A percentile compares a stretch with the other conserved stretches of the same genome.
Evolutionary conservation across 2,113 vertebrate species (phyloP).

Genomic region (Paraplagusia blochii): DNA sequence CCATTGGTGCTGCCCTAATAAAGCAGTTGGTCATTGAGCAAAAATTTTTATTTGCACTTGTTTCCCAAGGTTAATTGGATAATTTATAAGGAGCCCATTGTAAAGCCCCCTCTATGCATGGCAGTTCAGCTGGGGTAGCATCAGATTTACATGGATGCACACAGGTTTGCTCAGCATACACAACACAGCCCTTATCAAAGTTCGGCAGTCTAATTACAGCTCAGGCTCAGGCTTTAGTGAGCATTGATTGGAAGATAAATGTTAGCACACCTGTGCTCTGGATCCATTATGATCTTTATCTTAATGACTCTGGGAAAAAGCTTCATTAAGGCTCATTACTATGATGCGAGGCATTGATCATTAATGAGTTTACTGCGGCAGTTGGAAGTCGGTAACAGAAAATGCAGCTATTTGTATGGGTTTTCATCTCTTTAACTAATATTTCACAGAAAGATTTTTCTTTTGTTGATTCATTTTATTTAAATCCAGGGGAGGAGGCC

Average conservation of each 20-base stretch:
- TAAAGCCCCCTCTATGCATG: conserved; percentile 25
- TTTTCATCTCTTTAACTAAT: no score
- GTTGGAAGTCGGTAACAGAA: conserved; percentile 42
- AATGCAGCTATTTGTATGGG: neutral
- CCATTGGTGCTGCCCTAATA: conserved; percentile 37
- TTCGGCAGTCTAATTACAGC: conserved; percentile 68
- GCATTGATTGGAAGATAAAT: conserved; percentile 73
- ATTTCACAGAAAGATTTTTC: no score
- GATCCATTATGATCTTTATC: conserved; percentile 69
- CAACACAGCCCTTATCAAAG: conserved; percentile 58
- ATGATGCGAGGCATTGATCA: conserved; percentile 60
- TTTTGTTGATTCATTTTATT: no score
- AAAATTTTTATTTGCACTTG: conserved; percentile 54
- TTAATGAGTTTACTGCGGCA: conserved; percentile 60
- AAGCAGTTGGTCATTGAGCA: conserved; percentile 54
- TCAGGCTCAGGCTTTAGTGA: conserved; percentile 63
- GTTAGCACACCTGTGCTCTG: conserved; percentile 67
- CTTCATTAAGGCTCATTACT: conserved; percentile 73
- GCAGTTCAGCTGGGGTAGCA: conserved; percentile 32
- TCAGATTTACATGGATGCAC: conserved; percentile 1
- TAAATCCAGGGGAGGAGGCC: neutral
- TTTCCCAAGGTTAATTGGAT: conserved; percentile 67
- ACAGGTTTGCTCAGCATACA: conserved; percentile 33
- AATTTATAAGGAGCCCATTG: conserved; percentile 59
- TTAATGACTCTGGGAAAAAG: conserved; percentile 68